phyloP scores from a whole-genome alignment of 2,888 invertebrate species.

The Operophtera brumata region DNA sequence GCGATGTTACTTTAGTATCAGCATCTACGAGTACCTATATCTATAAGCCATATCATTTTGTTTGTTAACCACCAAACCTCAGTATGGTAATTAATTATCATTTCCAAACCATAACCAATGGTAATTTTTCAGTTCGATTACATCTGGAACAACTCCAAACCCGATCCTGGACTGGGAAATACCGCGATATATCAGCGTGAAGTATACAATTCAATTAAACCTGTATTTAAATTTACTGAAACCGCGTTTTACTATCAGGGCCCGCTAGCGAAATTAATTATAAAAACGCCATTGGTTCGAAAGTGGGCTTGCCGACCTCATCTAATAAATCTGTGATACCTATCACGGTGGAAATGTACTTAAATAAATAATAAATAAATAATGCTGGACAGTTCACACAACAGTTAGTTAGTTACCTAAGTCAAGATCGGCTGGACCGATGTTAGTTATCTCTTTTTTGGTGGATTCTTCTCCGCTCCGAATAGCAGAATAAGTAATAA shows the following conservation, averaged over 20 bases:
- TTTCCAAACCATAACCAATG: background rate
- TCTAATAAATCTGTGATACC: background rate
- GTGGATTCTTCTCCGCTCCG: no score
- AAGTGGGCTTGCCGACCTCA: background rate
- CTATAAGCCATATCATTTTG: no score
- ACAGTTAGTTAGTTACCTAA: no score
- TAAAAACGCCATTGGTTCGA: constrained; percentile 1
- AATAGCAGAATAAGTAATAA: no score
- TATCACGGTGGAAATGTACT: no score
- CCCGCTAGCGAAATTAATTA: constrained; percentile 10
- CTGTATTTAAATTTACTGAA: constrained; percentile 23
- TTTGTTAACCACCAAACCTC: no score
- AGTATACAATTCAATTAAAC: constrained; percentile 25
- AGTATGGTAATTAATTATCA: background rate
- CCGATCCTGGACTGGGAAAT: constrained; percentile 13
- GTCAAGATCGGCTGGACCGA: no score
- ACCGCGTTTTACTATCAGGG: constrained; percentile 21
- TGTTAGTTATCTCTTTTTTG: no score
- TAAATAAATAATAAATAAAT: no score
- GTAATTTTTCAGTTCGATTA: background rate
- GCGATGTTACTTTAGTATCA: no score
- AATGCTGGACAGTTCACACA: no score
- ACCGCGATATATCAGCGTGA: constrained; percentile 14
- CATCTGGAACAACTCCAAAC: constrained; percentile 12
- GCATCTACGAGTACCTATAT: no score